Evolutionary conservation across 2,113 vertebrate species (phyloP).

Genomic region (Panthera tigris): DNA sequence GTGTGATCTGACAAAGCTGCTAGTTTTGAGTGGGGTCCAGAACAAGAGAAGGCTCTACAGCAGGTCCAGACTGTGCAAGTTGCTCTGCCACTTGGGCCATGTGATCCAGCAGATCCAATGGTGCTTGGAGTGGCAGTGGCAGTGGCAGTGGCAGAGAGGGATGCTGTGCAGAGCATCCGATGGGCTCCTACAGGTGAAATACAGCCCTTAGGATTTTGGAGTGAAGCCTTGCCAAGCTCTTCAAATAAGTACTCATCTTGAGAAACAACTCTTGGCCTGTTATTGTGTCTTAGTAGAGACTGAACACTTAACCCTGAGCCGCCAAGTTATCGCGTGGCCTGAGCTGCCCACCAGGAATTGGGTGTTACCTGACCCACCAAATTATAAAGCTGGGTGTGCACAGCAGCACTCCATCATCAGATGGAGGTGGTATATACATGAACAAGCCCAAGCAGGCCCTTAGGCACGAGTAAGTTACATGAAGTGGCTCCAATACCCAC

Average conservation of each 20-base stretch:
- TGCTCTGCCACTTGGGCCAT: background rate
- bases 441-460: background rate
- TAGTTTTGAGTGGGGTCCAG: background rate
- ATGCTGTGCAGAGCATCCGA: background rate
- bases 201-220: background rate
- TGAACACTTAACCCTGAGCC: background rate
- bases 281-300: background rate
- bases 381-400: fast-evolving
- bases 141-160: background rate
- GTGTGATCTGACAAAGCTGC: background rate
- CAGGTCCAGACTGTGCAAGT: background rate
- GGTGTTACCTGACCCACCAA: background rate
- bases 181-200: background rate
- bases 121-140: background rate
- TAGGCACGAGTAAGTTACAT: background rate
- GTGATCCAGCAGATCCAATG: background rate
- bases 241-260: background rate
- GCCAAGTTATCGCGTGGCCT: background rate
- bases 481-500: background rate
- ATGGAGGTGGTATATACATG: background rate
- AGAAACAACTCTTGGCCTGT: background rate
- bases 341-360: background rate
- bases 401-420: background rate
- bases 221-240: background rate
- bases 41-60: background rate